Evolutionary conservation across 1,140 invertebrate species (phyloP), one percentile per base, ranked within the genome.

Genomic region (Camponotus floridanus): DNA sequence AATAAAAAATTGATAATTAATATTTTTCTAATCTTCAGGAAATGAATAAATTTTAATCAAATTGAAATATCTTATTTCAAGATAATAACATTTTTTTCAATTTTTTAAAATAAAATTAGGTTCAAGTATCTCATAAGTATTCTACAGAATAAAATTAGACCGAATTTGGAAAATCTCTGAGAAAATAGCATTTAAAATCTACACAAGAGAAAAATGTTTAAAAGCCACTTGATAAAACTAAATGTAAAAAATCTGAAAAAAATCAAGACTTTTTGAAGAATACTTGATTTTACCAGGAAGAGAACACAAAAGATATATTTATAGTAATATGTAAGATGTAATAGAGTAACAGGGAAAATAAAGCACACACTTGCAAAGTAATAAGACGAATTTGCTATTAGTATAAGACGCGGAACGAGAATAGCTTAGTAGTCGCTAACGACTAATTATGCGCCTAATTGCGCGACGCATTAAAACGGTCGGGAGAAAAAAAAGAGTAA

Each of bases 401-500:
- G 48, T 48, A 80, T 42, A 80, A 80, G 48, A 18, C 21, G 48
- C 45, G 76, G 39, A 51, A 65, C n/a, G 9, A 11, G 39, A 55
- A 39, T 33, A 57, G 5, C 21, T 21, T 21, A 42, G 78, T 8
- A 70, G 64, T 80, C 64, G 45, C 33, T 80, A 68, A 57, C 78
- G 33, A 80, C 70, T 80, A 80, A 80, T 80, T 70, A 80, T 80
- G 64, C 26, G 2, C 33, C 48, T 80, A 80, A 70, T 57, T 80
- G 64, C 78, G 15, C 65, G 48, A 70, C 78, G 78, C 78, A 80
- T 80, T 80, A 80, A 55, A 80, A 70, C 65, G 78, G 31, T 55
- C 33, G 18, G 21, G 57, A 48, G 57, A 68, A 70, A n/a, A 70
- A n/a, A 51, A 51, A 51, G 48, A 18, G 13, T 51, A 51, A 51